phyloP scores from a whole-genome alignment of 2,888 invertebrate species.

The Theretra japonica region DNA sequence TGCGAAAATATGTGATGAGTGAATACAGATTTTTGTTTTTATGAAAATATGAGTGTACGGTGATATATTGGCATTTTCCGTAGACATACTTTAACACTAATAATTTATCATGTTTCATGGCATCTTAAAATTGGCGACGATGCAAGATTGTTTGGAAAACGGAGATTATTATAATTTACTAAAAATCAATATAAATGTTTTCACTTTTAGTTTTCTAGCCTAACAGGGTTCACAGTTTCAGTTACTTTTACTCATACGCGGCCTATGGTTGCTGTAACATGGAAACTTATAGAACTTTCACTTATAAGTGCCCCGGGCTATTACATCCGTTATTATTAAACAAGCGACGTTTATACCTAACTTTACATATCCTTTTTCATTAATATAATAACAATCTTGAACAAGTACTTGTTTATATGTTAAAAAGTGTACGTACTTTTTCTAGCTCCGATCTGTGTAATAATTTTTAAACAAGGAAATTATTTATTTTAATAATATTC shows the following conservation, averaged over 20 bases:
- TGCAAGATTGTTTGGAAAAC: no score
- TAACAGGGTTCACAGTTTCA: background rate
- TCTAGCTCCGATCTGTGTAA: no score
- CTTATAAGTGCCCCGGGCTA: background rate
- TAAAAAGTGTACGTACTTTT: no score
- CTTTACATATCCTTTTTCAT: background rate
- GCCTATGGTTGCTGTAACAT: background rate
- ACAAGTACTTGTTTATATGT: background rate
- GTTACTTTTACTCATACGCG: conserved; percentile 3
- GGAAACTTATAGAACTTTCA: conserved; percentile 14
- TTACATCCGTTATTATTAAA: conserved; percentile 4
- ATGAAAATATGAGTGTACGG: background rate
- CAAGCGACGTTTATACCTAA: background rate
- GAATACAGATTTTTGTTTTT: background rate
- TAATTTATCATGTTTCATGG: no score
- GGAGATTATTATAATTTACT: no score
- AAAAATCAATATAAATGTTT: background rate
- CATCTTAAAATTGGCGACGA: no score
- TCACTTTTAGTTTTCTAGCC: background rate
- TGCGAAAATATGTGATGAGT: background rate
- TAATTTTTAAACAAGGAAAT: no score
- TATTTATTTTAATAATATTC: no score
- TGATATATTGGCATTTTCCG: background rate
- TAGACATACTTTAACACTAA: no score
- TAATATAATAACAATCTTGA: background rate